phyloP scores from a whole-genome alignment of 2,113 vertebrate species.

The Phyllostomus discolor region DNA sequence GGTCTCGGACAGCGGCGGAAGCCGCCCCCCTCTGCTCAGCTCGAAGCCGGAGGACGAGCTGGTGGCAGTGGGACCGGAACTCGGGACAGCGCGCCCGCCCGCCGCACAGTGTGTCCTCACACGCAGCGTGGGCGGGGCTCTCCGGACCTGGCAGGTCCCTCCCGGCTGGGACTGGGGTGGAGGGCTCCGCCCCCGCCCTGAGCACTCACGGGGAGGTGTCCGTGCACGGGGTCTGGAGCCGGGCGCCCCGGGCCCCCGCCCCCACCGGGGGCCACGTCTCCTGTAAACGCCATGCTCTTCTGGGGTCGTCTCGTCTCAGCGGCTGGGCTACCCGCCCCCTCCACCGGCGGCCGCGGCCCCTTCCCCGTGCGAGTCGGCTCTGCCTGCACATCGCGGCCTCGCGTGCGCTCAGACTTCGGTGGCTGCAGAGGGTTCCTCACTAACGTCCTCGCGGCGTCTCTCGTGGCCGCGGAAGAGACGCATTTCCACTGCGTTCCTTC shows the following conservation, averaged over 20 bases:
- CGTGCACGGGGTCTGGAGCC: accelerated
- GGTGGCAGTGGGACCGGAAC: not conserved
- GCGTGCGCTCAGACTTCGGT: not conserved
- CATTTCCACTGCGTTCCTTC: not conserved
- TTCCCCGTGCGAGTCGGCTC: accelerated
- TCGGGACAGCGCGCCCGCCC: too few species aligned
- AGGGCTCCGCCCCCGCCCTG: not conserved
- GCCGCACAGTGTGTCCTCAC: not conserved
- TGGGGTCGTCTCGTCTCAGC: accelerated
- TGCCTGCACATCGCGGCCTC: not conserved
- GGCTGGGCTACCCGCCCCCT: not conserved
- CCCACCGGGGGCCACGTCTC: not conserved
- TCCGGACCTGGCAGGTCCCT: not conserved
- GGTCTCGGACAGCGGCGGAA: not conserved
- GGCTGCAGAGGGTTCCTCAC: not conserved
- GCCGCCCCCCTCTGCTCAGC: not conserved
- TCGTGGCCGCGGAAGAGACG: not conserved
- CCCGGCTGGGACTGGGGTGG: accelerated
- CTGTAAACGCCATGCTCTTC: too few species aligned
- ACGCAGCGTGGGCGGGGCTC: not conserved
- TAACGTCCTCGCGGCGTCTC: not conserved
- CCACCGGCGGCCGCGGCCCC: too few species aligned
- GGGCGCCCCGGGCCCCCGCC: accelerated
- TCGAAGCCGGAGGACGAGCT: not conserved
- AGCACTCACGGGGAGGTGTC: not conserved